A percentile compares a stretch with the other conserved stretches of the same genome.
phyloP scores from a whole-genome alignment of 2,797 vertebrate species.

The Etheostoma perlongum region DNA sequence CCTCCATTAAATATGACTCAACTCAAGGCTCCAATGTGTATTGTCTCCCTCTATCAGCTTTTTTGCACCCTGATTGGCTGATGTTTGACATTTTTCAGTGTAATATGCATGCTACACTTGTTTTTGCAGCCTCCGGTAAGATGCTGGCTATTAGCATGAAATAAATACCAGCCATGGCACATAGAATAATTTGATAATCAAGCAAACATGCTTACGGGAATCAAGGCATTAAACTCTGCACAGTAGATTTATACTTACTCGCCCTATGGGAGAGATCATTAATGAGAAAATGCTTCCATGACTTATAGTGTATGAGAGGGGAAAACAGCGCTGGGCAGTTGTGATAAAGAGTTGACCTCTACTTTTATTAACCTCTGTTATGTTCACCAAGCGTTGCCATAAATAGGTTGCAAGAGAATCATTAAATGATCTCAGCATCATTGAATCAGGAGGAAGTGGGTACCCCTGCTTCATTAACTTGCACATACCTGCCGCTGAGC shows the following conservation, averaged over 20 bases:
- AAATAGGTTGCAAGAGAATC: conserved; percentile 68
- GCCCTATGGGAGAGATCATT: conserved; percentile 64
- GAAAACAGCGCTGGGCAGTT: conserved; percentile 64
- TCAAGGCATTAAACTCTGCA: conserved; percentile 66
- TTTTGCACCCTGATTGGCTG: conserved; percentile 42
- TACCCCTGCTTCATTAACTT: conserved; percentile 69
- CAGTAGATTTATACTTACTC: conserved; percentile 57
- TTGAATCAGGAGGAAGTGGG: conserved; percentile 41
- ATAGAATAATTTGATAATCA: conserved; percentile 70
- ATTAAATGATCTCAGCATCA: conserved; percentile 60
- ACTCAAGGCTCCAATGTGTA: conserved; percentile 24
- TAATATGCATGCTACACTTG: conserved; percentile 55
- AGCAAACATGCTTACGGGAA: conserved; percentile 67
- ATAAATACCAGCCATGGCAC: conserved; percentile 71
- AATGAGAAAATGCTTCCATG: conserved; percentile 62
- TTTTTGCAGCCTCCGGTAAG: conserved; percentile 60
- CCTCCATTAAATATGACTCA: conserved; percentile 31
- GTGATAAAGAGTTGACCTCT: conserved; percentile 73
- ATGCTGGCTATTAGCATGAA: conserved; percentile 71
- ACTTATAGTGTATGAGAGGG: conserved; percentile 47
- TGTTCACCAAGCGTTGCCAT: conserved; percentile 68
- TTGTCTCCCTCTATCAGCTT: conserved; percentile 27
- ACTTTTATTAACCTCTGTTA: conserved; percentile 80
- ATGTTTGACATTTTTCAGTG: conserved; percentile 56
- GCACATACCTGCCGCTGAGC: conserved; percentile 38